Evolutionary conservation across 2,797 vertebrate species (phyloP).

Genomic region (Linurgus olivaceus): DNA sequence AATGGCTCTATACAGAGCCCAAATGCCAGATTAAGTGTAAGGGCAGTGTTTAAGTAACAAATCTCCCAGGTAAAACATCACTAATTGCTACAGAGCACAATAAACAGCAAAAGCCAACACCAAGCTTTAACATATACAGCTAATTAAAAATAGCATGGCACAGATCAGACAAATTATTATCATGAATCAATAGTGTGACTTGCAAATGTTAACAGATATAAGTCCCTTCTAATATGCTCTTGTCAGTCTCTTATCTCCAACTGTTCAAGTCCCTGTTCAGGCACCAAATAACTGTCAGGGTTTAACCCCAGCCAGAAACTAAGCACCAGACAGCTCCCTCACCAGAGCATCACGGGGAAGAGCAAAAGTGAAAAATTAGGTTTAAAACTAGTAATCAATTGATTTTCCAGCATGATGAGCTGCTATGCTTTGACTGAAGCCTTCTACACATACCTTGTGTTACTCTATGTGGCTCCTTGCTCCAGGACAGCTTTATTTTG

Average conservation of each 20-base stretch:
- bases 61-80: neutral
- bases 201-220: neutral
- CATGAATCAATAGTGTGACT: neutral
- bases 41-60: neutral
- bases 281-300: neutral
- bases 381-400: neutral
- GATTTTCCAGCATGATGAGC: neutral
- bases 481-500: neutral
- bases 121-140: neutral
- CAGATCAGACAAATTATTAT: neutral
- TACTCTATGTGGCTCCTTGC: neutral
- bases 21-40: neutral
- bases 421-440: neutral
- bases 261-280: neutral
- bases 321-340: neutral
- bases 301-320: neutral
- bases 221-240: neutral
- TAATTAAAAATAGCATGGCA: neutral
- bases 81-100: neutral
- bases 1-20: neutral
- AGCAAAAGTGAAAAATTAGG: neutral
- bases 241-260: neutral
- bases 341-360: accelerated
- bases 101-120: neutral
- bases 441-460: accelerated